Evolutionary conservation across 1,140 invertebrate genomes (phyloP).

Genomic region (Pseudomyrmex cubaensis): DNA sequence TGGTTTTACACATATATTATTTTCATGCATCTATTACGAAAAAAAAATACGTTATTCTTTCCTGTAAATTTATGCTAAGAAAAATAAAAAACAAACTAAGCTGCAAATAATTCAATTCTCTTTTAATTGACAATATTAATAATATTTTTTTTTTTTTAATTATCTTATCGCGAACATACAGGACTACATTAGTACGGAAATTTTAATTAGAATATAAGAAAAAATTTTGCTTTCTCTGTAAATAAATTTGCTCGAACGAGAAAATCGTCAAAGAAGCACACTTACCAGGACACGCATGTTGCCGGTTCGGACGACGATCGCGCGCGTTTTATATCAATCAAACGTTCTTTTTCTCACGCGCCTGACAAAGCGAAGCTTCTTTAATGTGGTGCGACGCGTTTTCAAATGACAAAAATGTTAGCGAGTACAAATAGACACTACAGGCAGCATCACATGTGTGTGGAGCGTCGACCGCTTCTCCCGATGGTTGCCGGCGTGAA

Average conservation of each 20-base stretch:
- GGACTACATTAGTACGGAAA: no score
- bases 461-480: slow-evolving; percentile 66
- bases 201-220: background rate
- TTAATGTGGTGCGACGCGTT: slow-evolving; percentile 15
- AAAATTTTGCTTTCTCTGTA: background rate
- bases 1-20: slow-evolving; percentile 23
- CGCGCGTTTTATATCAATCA: slow-evolving; percentile 12
- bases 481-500: slow-evolving; percentile 80
- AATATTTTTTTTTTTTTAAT: background rate
- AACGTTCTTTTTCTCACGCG: background rate
- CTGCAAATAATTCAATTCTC: background rate
- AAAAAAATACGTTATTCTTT: background rate
- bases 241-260: background rate
- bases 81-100: background rate
- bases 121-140: no score
- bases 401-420: background rate
- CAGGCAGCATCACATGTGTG: slow-evolving; percentile 73
- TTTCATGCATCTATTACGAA: background rate
- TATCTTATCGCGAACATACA: no score
- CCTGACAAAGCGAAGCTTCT: slow-evolving; percentile 28
- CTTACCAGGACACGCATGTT: slow-evolving; percentile 71
- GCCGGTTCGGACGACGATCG: slow-evolving; percentile 40
- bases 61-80: background rate
- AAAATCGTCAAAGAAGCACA: slow-evolving; percentile 23
- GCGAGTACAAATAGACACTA: slow-evolving; percentile 27